phyloP scores from a whole-genome alignment of 2,113 vertebrate species.

The Chinchilla lanigera region DNA sequence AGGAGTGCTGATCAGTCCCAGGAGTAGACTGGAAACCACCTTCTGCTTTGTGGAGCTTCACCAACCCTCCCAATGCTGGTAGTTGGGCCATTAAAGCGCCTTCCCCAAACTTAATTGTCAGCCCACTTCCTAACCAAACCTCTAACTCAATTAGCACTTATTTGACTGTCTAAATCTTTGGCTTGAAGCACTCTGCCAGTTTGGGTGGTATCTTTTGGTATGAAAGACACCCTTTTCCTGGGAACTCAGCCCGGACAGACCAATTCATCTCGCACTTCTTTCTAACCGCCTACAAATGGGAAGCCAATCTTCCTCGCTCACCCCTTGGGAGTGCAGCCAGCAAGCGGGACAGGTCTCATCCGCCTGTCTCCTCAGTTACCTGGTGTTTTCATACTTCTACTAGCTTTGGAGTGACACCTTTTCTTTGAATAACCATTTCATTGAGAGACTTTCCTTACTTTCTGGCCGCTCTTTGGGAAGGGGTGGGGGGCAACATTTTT shows the following conservation, averaged over 20 bases:
- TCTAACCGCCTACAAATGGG: slow-evolving; percentile 71
- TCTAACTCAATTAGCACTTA: slow-evolving; percentile 82
- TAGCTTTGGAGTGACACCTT: slow-evolving; percentile 44
- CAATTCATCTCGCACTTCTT: slow-evolving; percentile 79
- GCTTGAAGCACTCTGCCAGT: slow-evolving; percentile 77
- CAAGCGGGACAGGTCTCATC: slow-evolving; percentile 34
- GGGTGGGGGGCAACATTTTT: slow-evolving; percentile 34
- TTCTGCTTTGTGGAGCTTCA: background rate
- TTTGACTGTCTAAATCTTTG: slow-evolving; percentile 79
- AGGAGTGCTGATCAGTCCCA: slow-evolving; percentile 18
- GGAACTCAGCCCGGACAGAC: slow-evolving; percentile 77
- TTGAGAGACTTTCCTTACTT: background rate
- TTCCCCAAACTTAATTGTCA: slow-evolving; percentile 74
- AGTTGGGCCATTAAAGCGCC: slow-evolving; percentile 51
- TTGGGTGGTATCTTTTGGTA: slow-evolving; percentile 74
- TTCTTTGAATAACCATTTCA: slow-evolving; percentile 9
- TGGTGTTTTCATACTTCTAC: background rate
- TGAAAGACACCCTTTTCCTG: slow-evolving; percentile 78
- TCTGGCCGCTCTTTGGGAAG: slow-evolving; percentile 20
- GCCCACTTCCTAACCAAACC: slow-evolving; percentile 79
- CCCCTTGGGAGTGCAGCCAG: slow-evolving; percentile 66
- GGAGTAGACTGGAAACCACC: slow-evolving; percentile 62
- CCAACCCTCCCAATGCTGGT: background rate
- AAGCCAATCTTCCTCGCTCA: slow-evolving; percentile 62
- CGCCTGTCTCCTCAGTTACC: background rate